Base-by-base conservation (phyloP, 2,888 invertebrate species). In the Euzophera pinguis region DNA sequence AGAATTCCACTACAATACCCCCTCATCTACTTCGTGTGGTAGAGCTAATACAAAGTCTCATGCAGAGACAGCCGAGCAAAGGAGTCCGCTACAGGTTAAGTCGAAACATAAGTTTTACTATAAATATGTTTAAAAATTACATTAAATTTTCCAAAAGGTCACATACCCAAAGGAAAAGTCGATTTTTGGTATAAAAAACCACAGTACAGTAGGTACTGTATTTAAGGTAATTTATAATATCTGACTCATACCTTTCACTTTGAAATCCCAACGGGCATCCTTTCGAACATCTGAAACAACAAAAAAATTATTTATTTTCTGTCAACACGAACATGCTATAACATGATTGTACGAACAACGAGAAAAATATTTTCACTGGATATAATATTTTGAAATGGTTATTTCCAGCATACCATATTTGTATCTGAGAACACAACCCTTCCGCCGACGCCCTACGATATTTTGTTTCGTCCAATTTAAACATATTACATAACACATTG, bases 401-500 rank as follows among this genome's bases (percentile, higher is more conserved):
- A 50, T 16, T 39, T 53, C 52, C 52, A 52, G 42, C 43, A 53
- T 56, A 53, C 41, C 52, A 50, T 56, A 57, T 59, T 56, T 59
- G 53, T 54, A 35, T 49, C 56, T 50, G 41, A 39, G 39, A 27
- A 35, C 27, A 47, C 53, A 50, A 53, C 51, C 53, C 60, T 52
- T 55, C 53, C 35, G 34, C 47, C 45, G 56, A 56, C 54, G 60
- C 65, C 66, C 64, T 64, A 57, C 61, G 60, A 70, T 67, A 65
- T 73, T 22, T 69, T 69, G 69, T 73, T 72, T 63, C 64, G 57
- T 73, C 64, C 78, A 78, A 73, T 81, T 76, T 72, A 72, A 71
- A 69, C 66, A 64, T 71, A 71, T 71, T 67, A 77, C 71, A 73
- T 74, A 67, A 73, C 74, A 75, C 76, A 77, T 83, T 79, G 73